A percentile compares a stretch with the other conserved stretches of the same genome.
Evolutionary conservation across 2,888 invertebrate species (phyloP).

Genomic region (Ornithoptera alexandrae): DNA sequence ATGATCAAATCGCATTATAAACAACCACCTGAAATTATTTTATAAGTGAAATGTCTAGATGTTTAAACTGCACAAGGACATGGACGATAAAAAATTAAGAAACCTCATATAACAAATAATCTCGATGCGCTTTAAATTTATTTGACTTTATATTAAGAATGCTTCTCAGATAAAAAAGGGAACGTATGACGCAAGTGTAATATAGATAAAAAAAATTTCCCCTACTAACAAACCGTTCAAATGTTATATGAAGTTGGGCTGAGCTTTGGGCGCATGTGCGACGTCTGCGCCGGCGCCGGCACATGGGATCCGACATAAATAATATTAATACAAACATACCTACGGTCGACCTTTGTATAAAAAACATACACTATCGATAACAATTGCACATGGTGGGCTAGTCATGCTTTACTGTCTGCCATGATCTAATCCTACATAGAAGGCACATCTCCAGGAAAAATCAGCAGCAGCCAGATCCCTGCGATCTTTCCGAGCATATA

Average conservation of each 20-base stretch:
- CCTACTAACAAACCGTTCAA: conserved; percentile 28
- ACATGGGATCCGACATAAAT: conserved; percentile 45
- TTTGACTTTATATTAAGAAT: conserved; percentile 18
- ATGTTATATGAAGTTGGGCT: conserved; percentile 37
- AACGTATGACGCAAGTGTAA: conserved; percentile 13
- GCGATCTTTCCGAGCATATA: no score
- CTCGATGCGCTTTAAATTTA: conserved; percentile 18
- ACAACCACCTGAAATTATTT: neutral
- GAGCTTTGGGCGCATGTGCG: conserved; percentile 39
- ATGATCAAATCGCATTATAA: neutral
- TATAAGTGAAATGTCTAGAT: neutral
- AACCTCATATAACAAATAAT: conserved; percentile 13
- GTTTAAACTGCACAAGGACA: neutral
- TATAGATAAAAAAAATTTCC: conserved; percentile 37
- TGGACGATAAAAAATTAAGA: neutral
- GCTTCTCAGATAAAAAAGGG: conserved; percentile 18
- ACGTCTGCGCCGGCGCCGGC: conserved; percentile 52
- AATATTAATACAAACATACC: conserved; percentile 23
- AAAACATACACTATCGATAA: conserved; percentile 21
- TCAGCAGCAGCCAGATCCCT: no score
- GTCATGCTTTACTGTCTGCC: conserved; percentile 11
- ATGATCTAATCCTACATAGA: neutral
- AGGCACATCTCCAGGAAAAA: no score
- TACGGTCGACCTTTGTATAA: conserved; percentile 26
- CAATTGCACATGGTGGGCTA: conserved; percentile 9